These are phyloP conservation scores for Pectinophora gossypiella DNA, from an alignment of 1,140 invertebrate species.

Conservation along the genomic window DNA sequence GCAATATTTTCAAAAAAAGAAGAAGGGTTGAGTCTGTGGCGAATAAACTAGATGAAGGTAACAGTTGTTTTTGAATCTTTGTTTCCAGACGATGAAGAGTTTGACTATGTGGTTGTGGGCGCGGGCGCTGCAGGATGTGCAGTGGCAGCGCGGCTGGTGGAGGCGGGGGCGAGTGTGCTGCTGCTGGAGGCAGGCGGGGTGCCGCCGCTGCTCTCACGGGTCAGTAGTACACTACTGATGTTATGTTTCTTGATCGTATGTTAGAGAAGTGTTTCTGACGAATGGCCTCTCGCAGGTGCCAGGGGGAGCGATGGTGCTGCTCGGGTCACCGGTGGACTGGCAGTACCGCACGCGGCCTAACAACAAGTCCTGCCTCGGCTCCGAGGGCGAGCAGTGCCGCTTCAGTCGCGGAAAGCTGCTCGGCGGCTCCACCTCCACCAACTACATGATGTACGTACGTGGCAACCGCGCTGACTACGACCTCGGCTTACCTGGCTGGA, in stretches of 20 bases:
- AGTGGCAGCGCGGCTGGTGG: constrained; percentile 39
- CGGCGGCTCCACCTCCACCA: constrained; percentile 85
- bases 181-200: constrained; percentile 47
- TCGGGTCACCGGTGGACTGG: constrained; percentile 36
- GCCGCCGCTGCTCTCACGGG: no score
- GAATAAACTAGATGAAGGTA: not conserved
- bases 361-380: constrained; percentile 37
- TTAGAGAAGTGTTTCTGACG: no score
- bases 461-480: constrained; percentile 82
- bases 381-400: constrained; percentile 24
- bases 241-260: no score
- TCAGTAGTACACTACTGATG: no score
- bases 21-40: no score
- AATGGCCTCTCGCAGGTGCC: constrained; percentile 30
- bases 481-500: constrained; percentile 36
- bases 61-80: not conserved
- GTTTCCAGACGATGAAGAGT: constrained; percentile 34
- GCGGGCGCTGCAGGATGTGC: constrained; percentile 42
- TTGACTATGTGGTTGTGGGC: constrained; percentile 55
- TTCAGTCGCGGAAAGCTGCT: constrained; percentile 72
- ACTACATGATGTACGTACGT: constrained; percentile 88
- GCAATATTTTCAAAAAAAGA: not conserved
- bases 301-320: constrained; percentile 13
- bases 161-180: constrained; percentile 31
- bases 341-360: constrained; percentile 42